Base-by-base conservation (phyloP, 2,888 invertebrate species). In the Dryobotodes eremita region DNA sequence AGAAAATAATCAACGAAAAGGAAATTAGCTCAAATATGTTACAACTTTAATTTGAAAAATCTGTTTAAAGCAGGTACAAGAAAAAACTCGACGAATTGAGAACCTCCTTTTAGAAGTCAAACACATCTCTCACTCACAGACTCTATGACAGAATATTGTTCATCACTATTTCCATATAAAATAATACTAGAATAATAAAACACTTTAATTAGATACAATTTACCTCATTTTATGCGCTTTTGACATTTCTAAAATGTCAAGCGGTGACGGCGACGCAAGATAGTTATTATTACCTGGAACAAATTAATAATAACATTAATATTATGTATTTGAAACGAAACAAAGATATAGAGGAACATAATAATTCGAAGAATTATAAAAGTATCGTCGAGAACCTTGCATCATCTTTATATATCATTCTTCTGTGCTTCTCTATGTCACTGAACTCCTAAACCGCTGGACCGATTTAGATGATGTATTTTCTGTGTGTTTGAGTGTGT, bases 231-330 rank as follows among this genome's bases (percentile, higher is more conserved):
- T 61, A 86, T 70, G 55, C 68, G 74, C 83, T 65, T 86, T 69
- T 84, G 86, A 83, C 84, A 84, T 84, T 84, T 86, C n/a, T 11
- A 4, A 83, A 84, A 84, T 84, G 84, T 77, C 86, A 83, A 64
- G 20, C 20, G 48, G 53, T 36, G 68, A 42, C 46, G 46, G 57
- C 79, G 66, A 53, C 46, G 75, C 53, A 36, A 57, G 36, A 31
- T 36, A 61, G 36, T 68, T 50, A 79, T 79, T 65, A 65, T 78
- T 85, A 85, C 84, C 84, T 85, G 87, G 31, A 84, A 85, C 76
- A 74, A 83, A 75, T 79, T 79, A 84, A 86, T 71, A 78, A 78
- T 66, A 78, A 62, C 48, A 62, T 82, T 46, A 86, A 70, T 53
- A 70, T 42, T 46, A 42, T 57, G 77, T 62, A 68, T 62, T 62